phyloP scores from a whole-genome alignment of 2,888 invertebrate species.

The Sericinus montela region DNA sequence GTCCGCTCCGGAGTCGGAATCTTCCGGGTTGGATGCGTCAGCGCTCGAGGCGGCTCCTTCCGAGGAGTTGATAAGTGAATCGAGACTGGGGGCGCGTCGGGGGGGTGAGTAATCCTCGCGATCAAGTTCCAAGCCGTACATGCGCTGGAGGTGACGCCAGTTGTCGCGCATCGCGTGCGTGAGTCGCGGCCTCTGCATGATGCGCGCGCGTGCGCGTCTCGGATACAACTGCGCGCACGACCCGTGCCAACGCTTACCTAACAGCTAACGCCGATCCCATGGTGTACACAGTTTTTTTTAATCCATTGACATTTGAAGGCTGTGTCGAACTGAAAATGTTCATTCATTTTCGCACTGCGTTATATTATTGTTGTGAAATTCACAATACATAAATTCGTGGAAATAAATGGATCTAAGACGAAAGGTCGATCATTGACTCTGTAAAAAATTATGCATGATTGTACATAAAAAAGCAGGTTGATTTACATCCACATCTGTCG shows the following conservation, averaged over 20 bases:
- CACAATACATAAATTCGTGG: no score
- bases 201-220: slow-evolving; percentile 70
- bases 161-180: slow-evolving; percentile 77
- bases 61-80: slow-evolving; percentile 84
- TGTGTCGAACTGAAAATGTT: no score
- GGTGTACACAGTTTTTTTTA: slow-evolving; percentile 29
- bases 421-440: no score
- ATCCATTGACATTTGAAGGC: slow-evolving; percentile 1
- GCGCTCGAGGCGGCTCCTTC: slow-evolving; percentile 81
- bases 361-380: no score
- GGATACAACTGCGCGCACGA: slow-evolving; percentile 47
- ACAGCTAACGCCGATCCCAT: slow-evolving; percentile 25
- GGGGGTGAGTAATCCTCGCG: slow-evolving; percentile 49
- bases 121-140: slow-evolving; percentile 68
- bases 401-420: no score
- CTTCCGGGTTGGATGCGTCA: slow-evolving; percentile 81
- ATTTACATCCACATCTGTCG: no score
- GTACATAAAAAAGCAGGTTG: no score
- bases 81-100: slow-evolving; percentile 79
- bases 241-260: slow-evolving; percentile 13
- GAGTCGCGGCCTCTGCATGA: slow-evolving; percentile 75
- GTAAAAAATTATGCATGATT: no score
- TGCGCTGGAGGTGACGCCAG: slow-evolving; percentile 72
- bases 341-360: no score
- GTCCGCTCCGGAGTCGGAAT: slow-evolving; percentile 84